phyloP scores from a whole-genome alignment of 2,888 invertebrate genomes.

The Thecocarcelia acutangulata region DNA sequence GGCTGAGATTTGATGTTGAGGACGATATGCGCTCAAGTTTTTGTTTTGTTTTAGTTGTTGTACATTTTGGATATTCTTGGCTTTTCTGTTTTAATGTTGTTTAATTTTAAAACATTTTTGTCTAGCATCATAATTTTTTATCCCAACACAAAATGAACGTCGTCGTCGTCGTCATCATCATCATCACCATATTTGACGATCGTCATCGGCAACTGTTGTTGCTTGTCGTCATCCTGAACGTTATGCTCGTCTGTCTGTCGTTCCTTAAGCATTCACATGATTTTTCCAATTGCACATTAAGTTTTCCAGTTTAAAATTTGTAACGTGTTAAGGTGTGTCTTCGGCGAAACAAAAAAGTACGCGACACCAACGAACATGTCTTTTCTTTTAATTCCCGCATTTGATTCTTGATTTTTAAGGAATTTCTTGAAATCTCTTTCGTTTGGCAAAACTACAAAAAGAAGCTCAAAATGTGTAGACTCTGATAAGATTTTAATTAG shows the following conservation, averaged over 20 bases:
- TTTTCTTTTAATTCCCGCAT: conserved; percentile 39
- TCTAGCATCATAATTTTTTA: conserved; percentile 31
- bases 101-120: conserved; percentile 22
- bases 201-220: conserved; percentile 14
- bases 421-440: background rate
- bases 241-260: background rate
- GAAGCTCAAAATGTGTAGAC: background rate
- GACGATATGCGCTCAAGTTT: conserved; percentile 1
- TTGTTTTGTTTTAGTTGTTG: conserved; percentile 22
- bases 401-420: conserved; percentile 23
- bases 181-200: background rate
- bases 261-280: conserved; percentile 42
- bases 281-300: conserved; percentile 50
- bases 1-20: conserved; percentile 11
- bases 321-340: conserved; percentile 63
- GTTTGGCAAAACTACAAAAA: background rate
- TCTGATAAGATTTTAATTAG: conserved; percentile 4
- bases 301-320: conserved; percentile 46
- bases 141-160: conserved; percentile 29
- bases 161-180: background rate
- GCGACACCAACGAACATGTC: background rate
- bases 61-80: conserved; percentile 7
- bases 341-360: conserved; percentile 17
- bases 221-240: conserved; percentile 23
- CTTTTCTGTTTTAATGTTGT: conserved; percentile 31